Conservation (phyloP, 2,113 vertebrate genomes). For the Tachycineta bicolor region DNA sequence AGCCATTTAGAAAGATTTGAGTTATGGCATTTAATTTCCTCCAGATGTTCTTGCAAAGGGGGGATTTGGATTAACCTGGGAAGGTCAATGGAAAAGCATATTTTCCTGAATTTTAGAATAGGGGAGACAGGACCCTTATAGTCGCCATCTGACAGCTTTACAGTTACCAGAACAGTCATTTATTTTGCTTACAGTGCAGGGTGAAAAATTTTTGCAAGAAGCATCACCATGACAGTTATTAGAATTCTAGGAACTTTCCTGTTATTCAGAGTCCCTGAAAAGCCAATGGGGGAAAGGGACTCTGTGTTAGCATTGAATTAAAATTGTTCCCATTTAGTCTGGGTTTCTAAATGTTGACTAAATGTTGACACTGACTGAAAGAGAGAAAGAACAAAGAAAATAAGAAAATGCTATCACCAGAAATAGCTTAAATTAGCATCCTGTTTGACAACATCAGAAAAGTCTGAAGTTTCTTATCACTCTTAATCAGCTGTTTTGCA, state of each 20-base stretch:
- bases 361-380: not conserved
- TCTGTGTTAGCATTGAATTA: not conserved
- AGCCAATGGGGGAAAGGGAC: not conserved
- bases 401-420: not conserved
- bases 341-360: not conserved
- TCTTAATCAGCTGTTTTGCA: not conserved
- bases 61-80: not conserved
- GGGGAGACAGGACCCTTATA: not conserved
- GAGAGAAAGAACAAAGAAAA: not conserved
- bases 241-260: not conserved
- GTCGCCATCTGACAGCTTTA: not conserved
- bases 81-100: not conserved
- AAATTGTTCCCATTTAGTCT: conserved; percentile 21
- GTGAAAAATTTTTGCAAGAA: not conserved
- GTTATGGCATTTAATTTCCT: conserved; percentile 31
- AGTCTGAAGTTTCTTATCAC: not conserved
- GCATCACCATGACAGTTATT: not conserved
- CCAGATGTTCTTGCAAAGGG: conserved; percentile 24
- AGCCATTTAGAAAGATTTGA: not conserved
- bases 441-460: not conserved
- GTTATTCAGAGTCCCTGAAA: not conserved
- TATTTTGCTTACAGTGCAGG: not conserved
- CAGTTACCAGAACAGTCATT: not conserved
- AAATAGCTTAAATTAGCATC: conserved; percentile 21
- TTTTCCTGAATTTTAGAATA: not conserved